These are phyloP conservation scores for Pogonus chalceus DNA, from an alignment of 1,140 invertebrate genomes.

Conservation along the genomic window DNA sequence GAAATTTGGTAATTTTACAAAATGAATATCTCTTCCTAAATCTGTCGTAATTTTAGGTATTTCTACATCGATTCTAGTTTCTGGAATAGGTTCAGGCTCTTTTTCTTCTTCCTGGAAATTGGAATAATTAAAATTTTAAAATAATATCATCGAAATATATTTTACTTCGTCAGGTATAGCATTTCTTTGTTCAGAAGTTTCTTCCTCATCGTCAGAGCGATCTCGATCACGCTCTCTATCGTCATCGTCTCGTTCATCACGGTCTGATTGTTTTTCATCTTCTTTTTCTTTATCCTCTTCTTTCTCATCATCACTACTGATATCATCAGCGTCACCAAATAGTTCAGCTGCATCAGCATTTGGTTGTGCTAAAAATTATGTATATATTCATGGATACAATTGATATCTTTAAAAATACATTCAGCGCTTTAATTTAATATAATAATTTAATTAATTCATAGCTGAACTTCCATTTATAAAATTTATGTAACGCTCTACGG, in stretches of 20 bases:
- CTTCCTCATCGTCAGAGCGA: slow-evolving; percentile 34
- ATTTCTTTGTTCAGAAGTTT: slow-evolving; percentile 34
- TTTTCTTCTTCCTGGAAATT: slow-evolving; percentile 46
- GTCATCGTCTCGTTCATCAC: slow-evolving; percentile 29
- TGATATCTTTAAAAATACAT: slow-evolving; percentile 12
- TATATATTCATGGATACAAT: background rate
- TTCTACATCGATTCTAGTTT: slow-evolving; percentile 92
- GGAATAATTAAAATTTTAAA: slow-evolving; percentile 12
- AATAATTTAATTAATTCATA: slow-evolving; percentile 8
- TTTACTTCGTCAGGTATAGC: slow-evolving; percentile 11
- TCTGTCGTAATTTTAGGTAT: slow-evolving; percentile 91
- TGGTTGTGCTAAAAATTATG: slow-evolving; percentile 17
- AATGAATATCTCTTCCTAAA: slow-evolving; percentile 84
- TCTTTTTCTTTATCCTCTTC: slow-evolving; percentile 39
- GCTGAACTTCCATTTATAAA: no score
- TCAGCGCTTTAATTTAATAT: background rate
- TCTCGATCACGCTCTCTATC: slow-evolving; percentile 29
- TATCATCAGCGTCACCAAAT: slow-evolving; percentile 86
- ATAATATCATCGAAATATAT: slow-evolving; percentile 10
- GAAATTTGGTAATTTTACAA: slow-evolving; percentile 91
- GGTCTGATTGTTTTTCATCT: slow-evolving; percentile 32
- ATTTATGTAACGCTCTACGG: no score
- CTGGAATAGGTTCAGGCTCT: slow-evolving; percentile 68
- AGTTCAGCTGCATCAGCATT: slow-evolving; percentile 66
- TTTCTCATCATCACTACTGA: slow-evolving; percentile 72